Evolutionary conservation across 2,113 vertebrate species (phyloP), one percentile per base, ranked within the genome.

Genomic region (Malurus alboscapulatus): DNA sequence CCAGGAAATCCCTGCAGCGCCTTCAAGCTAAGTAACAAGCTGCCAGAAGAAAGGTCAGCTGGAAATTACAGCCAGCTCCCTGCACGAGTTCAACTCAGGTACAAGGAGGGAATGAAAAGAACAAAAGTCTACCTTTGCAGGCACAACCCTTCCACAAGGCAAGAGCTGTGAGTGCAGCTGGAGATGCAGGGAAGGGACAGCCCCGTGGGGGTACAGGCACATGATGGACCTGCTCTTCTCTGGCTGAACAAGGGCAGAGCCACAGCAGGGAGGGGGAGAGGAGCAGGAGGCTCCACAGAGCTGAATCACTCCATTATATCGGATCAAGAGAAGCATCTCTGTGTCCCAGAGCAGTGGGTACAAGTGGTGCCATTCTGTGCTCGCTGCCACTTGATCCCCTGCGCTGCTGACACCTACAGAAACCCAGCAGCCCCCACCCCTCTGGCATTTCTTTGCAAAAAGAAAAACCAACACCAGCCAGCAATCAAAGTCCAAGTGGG

Each of bases 21-120:
- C 72, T 90, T 53, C 55, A 17, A 76, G 54, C 62, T 51, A 26
- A 32, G 57, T 65, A 83, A 76, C 82, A 80, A 66, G 67, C 82
- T 90, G 93, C 85, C 95, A 92, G 58, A 83, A 58, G 82, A 57
- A 91, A 94, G 93, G 95, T 80, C 95, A 96, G 90, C 82, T 88
- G 90, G 88, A 90, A 96, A 78, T 34, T 53, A 48, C 88, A 90
- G 72, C 67, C 90, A 79, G 82, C 68, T 93, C 92, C 75, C 95
- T 40, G 73, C 83, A 77, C 0, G 7, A 36, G 55, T 92, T 88
- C 90, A 92, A 6, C 90, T 80, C 72, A 62, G 92, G 95, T 84
- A 72, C 77, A 79, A 87, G 59, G 0, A 61, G 15, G 25, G 55
- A 78, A 84, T 7, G 4, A 76, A 62, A 42, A 9, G 18, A 42